Base-by-base conservation (phyloP, 30 jellyfish, hydroid and myxozoan species). In the Turritopsis rubra region DNA sequence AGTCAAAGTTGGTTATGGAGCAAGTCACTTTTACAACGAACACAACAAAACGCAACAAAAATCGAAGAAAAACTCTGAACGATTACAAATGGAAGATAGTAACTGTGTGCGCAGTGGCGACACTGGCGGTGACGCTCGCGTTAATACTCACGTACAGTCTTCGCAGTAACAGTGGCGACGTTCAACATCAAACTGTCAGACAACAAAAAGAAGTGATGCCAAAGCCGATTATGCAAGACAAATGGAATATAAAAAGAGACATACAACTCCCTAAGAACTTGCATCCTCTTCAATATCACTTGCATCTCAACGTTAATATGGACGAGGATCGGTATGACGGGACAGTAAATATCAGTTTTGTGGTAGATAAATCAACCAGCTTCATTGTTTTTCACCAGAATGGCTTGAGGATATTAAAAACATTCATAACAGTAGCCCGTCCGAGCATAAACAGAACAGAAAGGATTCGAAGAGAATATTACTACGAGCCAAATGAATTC, bases 251-350 rank as follows among this genome's bases (percentile, higher is more conserved):
- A 3, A 41, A 94, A 96, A 72, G 73, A 21, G 73, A 77, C 73
- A 71, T 31, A 28, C 89, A 97, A 5, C 84, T 95, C 41, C 97
- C 97, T 7, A 74, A 87, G 25, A 65, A 76, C 31, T 71, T 95
- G 0, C 25, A 54, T 29, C 99, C 99, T n/a, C 8, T 28, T 66
- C 89, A 80, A 28, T 95, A 95, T 29, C 80, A 81, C 65, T 16
- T 95, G 21, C 80, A 80, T 4, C 60, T 90, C 0, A 54, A 86
- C 28, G 87, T 95, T 9, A 80, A 88, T 66, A 82, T 89, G 89
- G 71, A 91, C 20, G 73, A 65, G 23, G 88, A 65, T 54, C 29
- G 52, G 4, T 93, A 71, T 66, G 73, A 88, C 28, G 96, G 99
- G 18, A 73, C 26, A 73, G 97, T 89, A 52, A 54, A 65, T 22